Conservation (phyloP, 2,113 vertebrate species). For the Camelus bactrianus region DNA sequence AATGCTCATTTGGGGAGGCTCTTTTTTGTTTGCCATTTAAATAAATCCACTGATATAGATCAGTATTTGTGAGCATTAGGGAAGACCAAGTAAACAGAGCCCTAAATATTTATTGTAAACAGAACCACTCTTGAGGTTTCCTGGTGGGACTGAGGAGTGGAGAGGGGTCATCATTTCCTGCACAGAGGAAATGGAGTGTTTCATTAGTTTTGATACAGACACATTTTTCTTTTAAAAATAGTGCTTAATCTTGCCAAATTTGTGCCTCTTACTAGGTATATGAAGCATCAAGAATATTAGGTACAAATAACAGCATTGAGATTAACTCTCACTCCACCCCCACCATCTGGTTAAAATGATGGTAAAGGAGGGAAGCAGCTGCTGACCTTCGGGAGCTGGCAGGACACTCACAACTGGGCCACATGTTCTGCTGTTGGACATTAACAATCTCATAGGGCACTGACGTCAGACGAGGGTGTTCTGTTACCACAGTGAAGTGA, state of each 20-base stretch:
- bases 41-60: conserved; percentile 63
- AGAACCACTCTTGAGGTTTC: conserved; percentile 24
- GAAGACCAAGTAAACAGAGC: conserved; percentile 52
- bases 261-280: not conserved
- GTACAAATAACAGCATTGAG: not conserved
- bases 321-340: too few species aligned
- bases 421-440: not conserved
- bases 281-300: not conserved
- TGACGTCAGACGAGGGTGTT: not conserved
- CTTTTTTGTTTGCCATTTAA: conserved; percentile 55
- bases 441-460: not conserved
- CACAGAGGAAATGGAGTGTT: conserved; percentile 45
- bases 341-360: too few species aligned
- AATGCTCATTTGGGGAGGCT: conserved; percentile 49
- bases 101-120: conserved; percentile 19
- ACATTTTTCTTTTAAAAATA: conserved; percentile 39
- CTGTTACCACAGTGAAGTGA: not conserved
- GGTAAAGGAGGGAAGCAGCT: too few species aligned
- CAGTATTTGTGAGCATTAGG: conserved; percentile 53
- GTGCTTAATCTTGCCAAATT: not conserved
- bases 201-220: conserved; percentile 31
- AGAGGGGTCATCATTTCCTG: not conserved
- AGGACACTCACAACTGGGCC: not conserved
- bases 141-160: not conserved
- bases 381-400: too few species aligned